A percentile compares a stretch with the other conserved stretches of the same genome.
phyloP scores from a whole-genome alignment of 1,140 invertebrate genomes.

The Tetramorium parvispinum region DNA sequence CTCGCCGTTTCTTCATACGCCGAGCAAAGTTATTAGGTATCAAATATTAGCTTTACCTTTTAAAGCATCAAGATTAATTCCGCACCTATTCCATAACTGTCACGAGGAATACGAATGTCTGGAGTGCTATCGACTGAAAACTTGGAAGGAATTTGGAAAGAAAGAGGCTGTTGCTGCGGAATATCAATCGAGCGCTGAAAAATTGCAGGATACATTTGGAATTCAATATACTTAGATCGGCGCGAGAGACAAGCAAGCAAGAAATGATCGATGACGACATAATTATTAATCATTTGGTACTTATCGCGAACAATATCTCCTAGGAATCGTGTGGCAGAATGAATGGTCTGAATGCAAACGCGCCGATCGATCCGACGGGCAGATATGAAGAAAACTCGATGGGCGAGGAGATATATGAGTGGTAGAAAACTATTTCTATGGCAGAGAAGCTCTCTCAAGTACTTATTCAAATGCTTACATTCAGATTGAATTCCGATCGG shows the following conservation, averaged over 20 bases:
- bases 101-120: background rate
- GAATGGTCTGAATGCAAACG: conserved; percentile 26
- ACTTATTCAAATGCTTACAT: conserved; percentile 58
- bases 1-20: too few relatives aligned
- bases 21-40: background rate
- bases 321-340: conserved; percentile 10
- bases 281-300: conserved; percentile 52
- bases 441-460: conserved; percentile 13
- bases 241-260: background rate
- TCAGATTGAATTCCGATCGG: conserved; percentile 58
- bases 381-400: conserved; percentile 35
- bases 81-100: background rate
- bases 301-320: conserved; percentile 50
- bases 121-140: background rate
- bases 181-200: conserved; percentile 32
- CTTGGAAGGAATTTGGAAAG: background rate
- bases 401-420: conserved; percentile 19
- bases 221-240: conserved; percentile 38
- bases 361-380: conserved; percentile 4
- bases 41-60: background rate
- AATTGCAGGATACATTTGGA: background rate
- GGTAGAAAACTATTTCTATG: conserved; percentile 39
- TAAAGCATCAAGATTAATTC: background rate
- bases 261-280: conserved; percentile 46
- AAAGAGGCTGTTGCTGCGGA: background rate